Conservation (phyloP, 2,113 vertebrate species). For the Passer domesticus region DNA sequence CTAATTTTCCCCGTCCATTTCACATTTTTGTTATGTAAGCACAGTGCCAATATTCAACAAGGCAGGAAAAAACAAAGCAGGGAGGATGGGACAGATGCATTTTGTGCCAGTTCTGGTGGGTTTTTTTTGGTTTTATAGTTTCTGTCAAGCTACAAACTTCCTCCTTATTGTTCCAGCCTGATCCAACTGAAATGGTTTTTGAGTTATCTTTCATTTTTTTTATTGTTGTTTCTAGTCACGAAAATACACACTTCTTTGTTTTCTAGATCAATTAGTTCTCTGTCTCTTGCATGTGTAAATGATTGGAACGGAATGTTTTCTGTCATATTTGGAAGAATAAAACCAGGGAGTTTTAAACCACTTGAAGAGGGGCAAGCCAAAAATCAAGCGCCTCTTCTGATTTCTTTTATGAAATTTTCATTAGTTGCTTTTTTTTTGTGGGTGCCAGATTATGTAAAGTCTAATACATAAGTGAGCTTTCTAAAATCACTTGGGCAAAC, state of each 20-base stretch:
- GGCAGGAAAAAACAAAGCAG: neutral
- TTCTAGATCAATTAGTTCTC: neutral
- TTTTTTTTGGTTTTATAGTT: neutral
- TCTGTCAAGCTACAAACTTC: neutral
- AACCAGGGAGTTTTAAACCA: accelerated
- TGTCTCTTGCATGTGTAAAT: neutral
- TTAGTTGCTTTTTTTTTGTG: neutral
- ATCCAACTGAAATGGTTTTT: neutral
- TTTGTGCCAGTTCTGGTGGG: neutral
- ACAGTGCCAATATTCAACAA: neutral
- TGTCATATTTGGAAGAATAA: neutral
- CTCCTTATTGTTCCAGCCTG: neutral
- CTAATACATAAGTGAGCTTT: neutral
- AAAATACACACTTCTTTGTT: neutral
- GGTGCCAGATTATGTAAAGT: neutral
- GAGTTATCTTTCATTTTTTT: neutral
- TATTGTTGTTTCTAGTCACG: neutral
- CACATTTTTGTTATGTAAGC: neutral
- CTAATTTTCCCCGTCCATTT: neutral
- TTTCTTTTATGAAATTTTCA: neutral
- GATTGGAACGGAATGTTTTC: neutral
- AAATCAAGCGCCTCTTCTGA: neutral
- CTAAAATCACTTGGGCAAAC: neutral
- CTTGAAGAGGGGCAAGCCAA: neutral
- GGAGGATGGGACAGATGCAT: neutral